Evolutionary conservation across 2,113 vertebrate species (phyloP).

Genomic region (Paraplagusia blochii): DNA sequence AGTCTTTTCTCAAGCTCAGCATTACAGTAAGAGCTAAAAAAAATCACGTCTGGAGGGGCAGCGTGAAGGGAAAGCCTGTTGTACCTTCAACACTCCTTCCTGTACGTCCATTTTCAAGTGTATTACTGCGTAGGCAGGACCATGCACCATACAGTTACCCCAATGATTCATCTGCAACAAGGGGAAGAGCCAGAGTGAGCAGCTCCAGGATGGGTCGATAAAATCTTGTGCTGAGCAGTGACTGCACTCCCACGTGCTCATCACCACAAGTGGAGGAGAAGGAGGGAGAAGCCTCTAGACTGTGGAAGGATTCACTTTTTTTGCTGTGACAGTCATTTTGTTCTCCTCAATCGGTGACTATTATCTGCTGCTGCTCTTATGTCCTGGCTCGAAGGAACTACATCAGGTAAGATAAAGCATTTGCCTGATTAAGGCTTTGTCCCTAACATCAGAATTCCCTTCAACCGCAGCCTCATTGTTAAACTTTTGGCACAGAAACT

Average conservation of each 20-base stretch:
- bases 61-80: slow-evolving; percentile 16
- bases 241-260: slow-evolving; percentile 49
- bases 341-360: no score
- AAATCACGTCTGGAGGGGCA: slow-evolving; percentile 1
- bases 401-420: no score
- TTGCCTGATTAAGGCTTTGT: no score
- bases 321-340: slow-evolving; percentile 16
- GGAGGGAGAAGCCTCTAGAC: slow-evolving; percentile 26
- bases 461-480: no score
- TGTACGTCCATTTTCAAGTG: neutral
- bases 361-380: no score
- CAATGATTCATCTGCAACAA: slow-evolving; percentile 49
- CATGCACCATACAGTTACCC: slow-evolving; percentile 38
- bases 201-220: slow-evolving; percentile 57
- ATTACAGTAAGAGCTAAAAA: slow-evolving; percentile 9
- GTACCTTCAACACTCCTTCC: slow-evolving; percentile 14
- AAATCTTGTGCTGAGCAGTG: slow-evolving; percentile 35
- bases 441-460: no score
- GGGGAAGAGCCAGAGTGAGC: slow-evolving; percentile 35
- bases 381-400: no score
- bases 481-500: no score
- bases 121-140: slow-evolving; percentile 9
- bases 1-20: slow-evolving; percentile 38
- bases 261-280: slow-evolving; percentile 23
- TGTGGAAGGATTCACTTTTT: slow-evolving; percentile 22